Base-by-base conservation (phyloP, 2,888 invertebrate genomes). In the Sipha maydis region DNA sequence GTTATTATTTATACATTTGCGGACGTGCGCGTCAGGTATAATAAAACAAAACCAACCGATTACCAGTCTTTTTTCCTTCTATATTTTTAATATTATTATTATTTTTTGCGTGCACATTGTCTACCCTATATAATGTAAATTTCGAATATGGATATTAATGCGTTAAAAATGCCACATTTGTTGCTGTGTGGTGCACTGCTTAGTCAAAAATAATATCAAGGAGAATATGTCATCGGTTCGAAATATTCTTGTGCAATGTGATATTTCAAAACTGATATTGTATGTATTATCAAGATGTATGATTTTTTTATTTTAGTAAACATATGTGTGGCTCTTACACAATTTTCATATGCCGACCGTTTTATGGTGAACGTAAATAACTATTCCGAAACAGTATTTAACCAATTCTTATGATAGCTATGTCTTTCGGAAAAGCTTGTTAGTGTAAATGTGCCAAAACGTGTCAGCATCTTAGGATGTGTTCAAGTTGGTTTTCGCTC, bases 1-100 rank as follows among this genome's bases (percentile, higher is more conserved):
- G 76, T 76, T 76, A 76, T 76, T 76, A 76, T 76, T 48, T 76
- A 48, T 76, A n/a, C 76, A 76, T 76, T 38, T 76, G 48, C 76
- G 38, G 75, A 75, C 75, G 75, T 71, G 17, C 19, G 31, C 34
- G 25, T 17, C 14, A 25, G 38, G 5, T 9, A 28, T 28, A 69
- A 34, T 21, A 75, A 38, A 38, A 75, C 38, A 25, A 34, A 38
- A 69, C 69, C 28, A 28, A 69, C 69, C 69, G 1, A 28, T 69
- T 69, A 28, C 28, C 69, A 28, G 11, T 69, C 8, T 8, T 19
- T 61, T 56, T 48, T 14, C 14, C 48, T 48, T 48, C 14, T 11
- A 11, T 14, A 14, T 48, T 14, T 48, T 11, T 48, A 9, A 14
- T 14, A 48, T 48, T 48, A 14, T 48, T 48, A 3, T 61, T 61